Evolutionary conservation across 1,140 invertebrate species (phyloP), one percentile per base, ranked within the genome.

Genomic region (Trichonephila clavipes): DNA sequence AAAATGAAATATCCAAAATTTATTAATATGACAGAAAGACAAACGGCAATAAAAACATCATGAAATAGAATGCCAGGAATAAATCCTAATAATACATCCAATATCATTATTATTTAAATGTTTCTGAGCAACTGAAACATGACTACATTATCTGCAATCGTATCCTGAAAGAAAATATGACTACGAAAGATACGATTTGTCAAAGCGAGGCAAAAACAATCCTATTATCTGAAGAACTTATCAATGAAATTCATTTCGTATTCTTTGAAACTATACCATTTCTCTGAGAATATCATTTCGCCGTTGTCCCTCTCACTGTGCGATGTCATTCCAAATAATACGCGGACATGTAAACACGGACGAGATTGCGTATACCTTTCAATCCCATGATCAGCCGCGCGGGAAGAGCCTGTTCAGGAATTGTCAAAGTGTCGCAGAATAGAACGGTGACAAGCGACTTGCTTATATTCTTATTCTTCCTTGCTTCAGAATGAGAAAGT

Each of bases 281-380:
- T 40, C 72, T 77, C 72, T 2, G 28, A 77, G 72, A 77, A 77
- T 77, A 77, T 77, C 28, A 77, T 34, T 40, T 77, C 72, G 28
- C 28, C 16, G 14, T 5, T 77, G 72, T 40, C 72, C 72, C 44
- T 58, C 82, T 51, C 82, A 83, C 40, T 44, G 44, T 59, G 10
- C 14, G 44, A 59, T 81, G 69, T 69, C 81, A 92, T 66, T 85
- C 19, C 81, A 19, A 44, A 66, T 81, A 40, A 64, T 44, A 44
- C 82, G 59, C 51, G 90, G 88, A 24, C 88, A 89, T 89, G 88
- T 72, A 89, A 89, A 89, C 88, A 72, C 88, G 28, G 24, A 40
- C 59, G 28, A 88, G 87, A 88, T 88, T 88, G 69, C 64, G 28
- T 40, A 72, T 18, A 51, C 19, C 64, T 88, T 88, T 88, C 89